Percentiles rank a stretch among this genome's conserved stretches.
phyloP scores from a whole-genome alignment of 2,888 invertebrate species.

The Liopterus haemorrhoidalis region DNA sequence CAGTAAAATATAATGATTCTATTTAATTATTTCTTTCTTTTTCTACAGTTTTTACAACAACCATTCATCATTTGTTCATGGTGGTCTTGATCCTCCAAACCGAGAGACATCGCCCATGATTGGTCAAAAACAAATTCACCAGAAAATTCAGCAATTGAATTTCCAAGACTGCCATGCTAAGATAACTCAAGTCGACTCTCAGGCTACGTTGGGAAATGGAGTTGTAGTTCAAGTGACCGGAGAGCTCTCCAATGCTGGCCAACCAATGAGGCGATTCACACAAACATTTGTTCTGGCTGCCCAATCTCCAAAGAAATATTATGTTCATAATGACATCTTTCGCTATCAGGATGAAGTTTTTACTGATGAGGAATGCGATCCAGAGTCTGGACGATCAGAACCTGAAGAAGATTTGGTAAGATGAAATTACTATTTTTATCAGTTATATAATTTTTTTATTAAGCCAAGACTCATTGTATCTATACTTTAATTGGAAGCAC shows the following conservation, averaged over 20 bases:
- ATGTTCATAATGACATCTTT: slow-evolving; percentile 98
- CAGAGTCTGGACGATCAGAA: slow-evolving; percentile 55
- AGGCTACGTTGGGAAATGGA: slow-evolving; percentile 87
- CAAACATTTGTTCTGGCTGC: slow-evolving; percentile 96
- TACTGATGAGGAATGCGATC: slow-evolving; percentile 57
- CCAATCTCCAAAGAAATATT: slow-evolving; percentile 95
- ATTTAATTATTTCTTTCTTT: slow-evolving; percentile 13
- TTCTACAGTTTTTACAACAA: slow-evolving; percentile 84
- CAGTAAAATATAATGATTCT: no score
- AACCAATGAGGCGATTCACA: slow-evolving; percentile 95
- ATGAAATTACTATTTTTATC: no score
- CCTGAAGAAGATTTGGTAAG: slow-evolving; percentile 57
- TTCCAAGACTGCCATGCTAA: slow-evolving; percentile 97
- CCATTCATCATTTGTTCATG: slow-evolving; percentile 93
- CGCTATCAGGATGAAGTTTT: slow-evolving; percentile 81
- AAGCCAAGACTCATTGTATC: no score
- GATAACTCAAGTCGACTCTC: slow-evolving; percentile 94
- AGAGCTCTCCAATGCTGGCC: slow-evolving; percentile 91
- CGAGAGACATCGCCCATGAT: slow-evolving; percentile 78
- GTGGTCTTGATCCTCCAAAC: slow-evolving; percentile 77
- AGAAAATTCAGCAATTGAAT: slow-evolving; percentile 89
- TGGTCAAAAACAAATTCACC: slow-evolving; percentile 91
- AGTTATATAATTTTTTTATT: no score
- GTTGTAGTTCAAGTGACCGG: slow-evolving; percentile 97
- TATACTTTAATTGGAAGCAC: no score